These are phyloP conservation scores for Callipepla californica DNA, from an alignment of 2,113 vertebrate genomes.

Conservation along the genomic window DNA sequence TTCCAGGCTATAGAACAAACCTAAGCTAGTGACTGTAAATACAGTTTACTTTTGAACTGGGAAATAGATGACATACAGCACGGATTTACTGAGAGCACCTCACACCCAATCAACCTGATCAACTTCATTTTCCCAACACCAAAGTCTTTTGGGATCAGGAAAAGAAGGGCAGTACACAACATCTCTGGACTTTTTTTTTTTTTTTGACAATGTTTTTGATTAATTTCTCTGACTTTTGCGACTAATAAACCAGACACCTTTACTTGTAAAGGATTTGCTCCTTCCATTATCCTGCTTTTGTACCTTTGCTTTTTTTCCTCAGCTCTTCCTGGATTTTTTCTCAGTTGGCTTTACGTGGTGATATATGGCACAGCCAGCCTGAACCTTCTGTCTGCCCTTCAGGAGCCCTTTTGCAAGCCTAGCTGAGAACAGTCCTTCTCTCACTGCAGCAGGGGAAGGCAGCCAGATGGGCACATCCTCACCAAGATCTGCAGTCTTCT, in stretches of 20 bases:
- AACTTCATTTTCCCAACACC: background rate
- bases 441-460: background rate
- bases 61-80: fast-evolving
- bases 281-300: background rate
- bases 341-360: background rate
- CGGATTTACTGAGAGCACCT: background rate
- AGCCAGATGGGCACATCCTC: background rate
- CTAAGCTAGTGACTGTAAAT: background rate
- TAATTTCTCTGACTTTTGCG: background rate
- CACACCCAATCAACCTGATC: background rate
- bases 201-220: background rate
- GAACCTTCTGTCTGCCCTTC: background rate
- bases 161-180: background rate
- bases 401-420: background rate
- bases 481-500: background rate
- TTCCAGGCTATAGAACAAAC: background rate
- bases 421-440: background rate
- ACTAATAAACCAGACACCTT: background rate
- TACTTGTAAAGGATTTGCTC: background rate
- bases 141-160: background rate
- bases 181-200: conserved; percentile 17
- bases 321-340: background rate
- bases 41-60: background rate
- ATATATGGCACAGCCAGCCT: background rate
- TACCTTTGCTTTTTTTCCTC: background rate